Percentiles rank a stretch among this genome's conserved stretches.
These are phyloP conservation scores for Watsonalla binaria DNA, from an alignment of 2,888 invertebrate species.

Conservation along the genomic window DNA sequence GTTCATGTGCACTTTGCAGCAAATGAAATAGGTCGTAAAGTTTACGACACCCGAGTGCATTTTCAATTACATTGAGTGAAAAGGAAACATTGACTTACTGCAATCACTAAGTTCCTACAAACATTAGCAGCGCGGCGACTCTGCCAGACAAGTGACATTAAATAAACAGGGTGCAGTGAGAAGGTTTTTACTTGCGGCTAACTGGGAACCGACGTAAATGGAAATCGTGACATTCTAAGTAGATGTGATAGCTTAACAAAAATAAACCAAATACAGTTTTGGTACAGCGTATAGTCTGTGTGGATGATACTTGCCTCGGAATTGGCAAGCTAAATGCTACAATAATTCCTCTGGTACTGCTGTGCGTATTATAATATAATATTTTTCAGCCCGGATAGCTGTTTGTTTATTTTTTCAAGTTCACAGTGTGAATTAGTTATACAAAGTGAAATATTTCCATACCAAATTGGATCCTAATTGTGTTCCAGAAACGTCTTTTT, in stretches of 20 bases:
- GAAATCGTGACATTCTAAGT: conserved; percentile 8
- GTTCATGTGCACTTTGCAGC: not conserved
- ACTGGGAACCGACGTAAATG: conserved; percentile 24
- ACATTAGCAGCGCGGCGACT: conserved; percentile 17
- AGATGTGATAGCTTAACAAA: not conserved
- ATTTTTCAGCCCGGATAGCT: too few relatives aligned
- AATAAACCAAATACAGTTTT: not conserved
- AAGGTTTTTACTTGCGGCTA: conserved; percentile 22
- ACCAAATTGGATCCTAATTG: too few relatives aligned
- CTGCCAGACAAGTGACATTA: conserved; percentile 21
- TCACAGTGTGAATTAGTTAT: too few relatives aligned
- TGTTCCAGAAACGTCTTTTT: too few relatives aligned
- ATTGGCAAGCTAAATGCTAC: too few relatives aligned
- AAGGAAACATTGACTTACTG: not conserved
- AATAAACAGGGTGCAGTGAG: conserved; percentile 32
- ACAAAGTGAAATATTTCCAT: too few relatives aligned
- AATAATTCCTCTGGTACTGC: too few relatives aligned
- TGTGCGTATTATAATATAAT: too few relatives aligned
- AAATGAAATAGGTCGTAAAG: not conserved
- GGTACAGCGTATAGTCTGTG: too few relatives aligned
- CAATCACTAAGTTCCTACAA: not conserved
- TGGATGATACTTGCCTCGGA: too few relatives aligned
- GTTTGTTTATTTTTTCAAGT: too few relatives aligned
- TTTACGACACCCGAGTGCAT: conserved; percentile 5
- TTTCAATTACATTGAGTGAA: conserved; percentile 8